Conservation (phyloP, 2,797 vertebrate genomes). For the Coracias cyanogaster region DNA sequence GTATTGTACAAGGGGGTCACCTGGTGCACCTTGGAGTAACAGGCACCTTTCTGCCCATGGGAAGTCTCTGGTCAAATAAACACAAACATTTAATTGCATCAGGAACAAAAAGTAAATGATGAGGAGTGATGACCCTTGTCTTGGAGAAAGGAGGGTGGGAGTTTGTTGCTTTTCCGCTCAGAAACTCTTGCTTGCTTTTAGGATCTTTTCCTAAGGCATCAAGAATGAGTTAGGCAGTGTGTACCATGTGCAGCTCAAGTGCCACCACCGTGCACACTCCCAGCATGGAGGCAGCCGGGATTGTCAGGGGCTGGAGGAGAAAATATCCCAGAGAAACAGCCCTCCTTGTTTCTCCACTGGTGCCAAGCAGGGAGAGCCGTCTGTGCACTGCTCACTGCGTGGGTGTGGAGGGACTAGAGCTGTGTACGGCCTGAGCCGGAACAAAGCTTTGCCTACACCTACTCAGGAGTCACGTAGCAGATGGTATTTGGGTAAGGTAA, state of each 20-base stretch:
- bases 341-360: background rate
- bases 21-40: background rate
- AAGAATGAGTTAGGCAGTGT: background rate
- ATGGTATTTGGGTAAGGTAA: background rate
- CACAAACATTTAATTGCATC: background rate
- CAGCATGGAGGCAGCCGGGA: background rate
- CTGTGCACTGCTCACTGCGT: background rate
- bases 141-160: background rate
- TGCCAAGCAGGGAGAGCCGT: background rate
- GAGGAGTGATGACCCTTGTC: background rate
- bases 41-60: background rate
- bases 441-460: background rate
- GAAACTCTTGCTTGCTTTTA: background rate
- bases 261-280: background rate
- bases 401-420: background rate
- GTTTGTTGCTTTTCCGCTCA: background rate
- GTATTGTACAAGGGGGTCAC: background rate
- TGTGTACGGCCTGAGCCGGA: background rate
- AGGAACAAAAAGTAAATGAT: background rate
- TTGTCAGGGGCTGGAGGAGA: background rate
- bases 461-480: background rate
- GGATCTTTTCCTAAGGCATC: background rate
- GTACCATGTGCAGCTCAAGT: rapidly evolving
- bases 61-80: background rate
- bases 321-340: background rate